Evolutionary conservation across 2,797 vertebrate genomes (phyloP).

Genomic region (Hephaestus fuliginosus): DNA sequence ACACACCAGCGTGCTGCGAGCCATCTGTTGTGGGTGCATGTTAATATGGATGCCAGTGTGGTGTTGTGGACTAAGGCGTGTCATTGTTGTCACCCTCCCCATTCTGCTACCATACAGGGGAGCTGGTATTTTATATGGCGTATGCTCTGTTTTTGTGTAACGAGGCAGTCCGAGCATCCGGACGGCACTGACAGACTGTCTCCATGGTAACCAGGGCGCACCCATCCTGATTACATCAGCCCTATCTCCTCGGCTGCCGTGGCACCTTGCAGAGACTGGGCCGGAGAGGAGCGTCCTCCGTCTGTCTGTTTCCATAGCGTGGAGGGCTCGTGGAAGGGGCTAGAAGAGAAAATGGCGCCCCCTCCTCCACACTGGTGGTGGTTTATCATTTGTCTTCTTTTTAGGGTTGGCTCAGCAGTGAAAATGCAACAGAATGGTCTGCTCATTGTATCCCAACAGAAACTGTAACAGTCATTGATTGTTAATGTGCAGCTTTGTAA

Average conservation of each 20-base stretch:
- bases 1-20: conserved; percentile 42
- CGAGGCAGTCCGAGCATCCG: conserved; percentile 59
- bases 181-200: conserved; percentile 74
- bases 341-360: conserved; percentile 70
- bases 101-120: conserved; percentile 42
- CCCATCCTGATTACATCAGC: conserved; percentile 84
- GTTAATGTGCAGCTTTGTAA: conserved; percentile 14
- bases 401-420: conserved; percentile 29
- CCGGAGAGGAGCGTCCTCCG: conserved; percentile 49
- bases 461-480: conserved; percentile 4
- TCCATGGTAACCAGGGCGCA: conserved; percentile 84
- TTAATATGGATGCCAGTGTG: conserved; percentile 51
- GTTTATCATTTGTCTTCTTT: conserved; percentile 38
- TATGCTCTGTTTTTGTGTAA: conserved; percentile 65
- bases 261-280: conserved; percentile 74
- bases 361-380: conserved; percentile 29
- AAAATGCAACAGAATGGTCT: neutral
- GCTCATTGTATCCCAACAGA: conserved; percentile 7
- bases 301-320: conserved; percentile 56
- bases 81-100: conserved; percentile 65
- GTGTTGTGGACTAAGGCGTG: conserved; percentile 55
- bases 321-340: conserved; percentile 27
- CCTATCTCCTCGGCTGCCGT: conserved; percentile 65
- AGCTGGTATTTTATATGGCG: conserved; percentile 55
- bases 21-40: conserved; percentile 63